Evolutionary conservation across 2,113 vertebrate species (phyloP), one percentile per base, ranked within the genome.

Genomic region (Pleuronectes platessa): DNA sequence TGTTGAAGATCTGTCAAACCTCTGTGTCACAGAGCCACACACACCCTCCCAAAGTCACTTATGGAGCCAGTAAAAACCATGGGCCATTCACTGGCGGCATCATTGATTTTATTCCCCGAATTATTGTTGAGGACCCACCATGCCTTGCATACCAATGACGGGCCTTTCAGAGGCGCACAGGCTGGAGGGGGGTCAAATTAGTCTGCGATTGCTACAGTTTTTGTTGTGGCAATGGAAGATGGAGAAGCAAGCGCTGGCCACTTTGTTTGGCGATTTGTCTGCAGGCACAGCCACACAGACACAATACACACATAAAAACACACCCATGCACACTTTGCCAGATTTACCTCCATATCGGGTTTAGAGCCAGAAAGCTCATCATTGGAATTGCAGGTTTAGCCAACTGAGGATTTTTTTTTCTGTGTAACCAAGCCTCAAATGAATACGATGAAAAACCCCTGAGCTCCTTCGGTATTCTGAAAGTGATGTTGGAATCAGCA

Each of bases 1-100:
- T 92, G 93, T 89, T 91, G 84, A 84, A 89, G 82, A 92, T 93
- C 90, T 86, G 93, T 93, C 91, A 93, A 91, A 87, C 82, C 87
- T 66, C 70, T n/a, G 71, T 86, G 88, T 82, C 74, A 64, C 55
- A 61, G 72, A 70, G 71, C 76, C 81, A 78, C 90, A 89, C 87
- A 74, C 79, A 83, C 82, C 65, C 81, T 78, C 86, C 81, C 77
- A 83, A 88, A 89, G 90, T 85, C 83, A 77, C 82, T 88, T 86
- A 90, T 90, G 87, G 85, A 89, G 86, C 86, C 86, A 85, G 86
- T 92, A 91, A 91, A 91, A 93, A 87, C 76, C 91, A 78, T 58
- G 69, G 86, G 86, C 85, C 83, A 59, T 88, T 91, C 86, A 84
- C 81, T 90, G 83, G 82, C 90, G 83, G 89, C 88, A 83, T 90